Evolutionary conservation across 1,140 invertebrate species (phyloP).

Genomic region (Maconellicoccus hirsutus): DNA sequence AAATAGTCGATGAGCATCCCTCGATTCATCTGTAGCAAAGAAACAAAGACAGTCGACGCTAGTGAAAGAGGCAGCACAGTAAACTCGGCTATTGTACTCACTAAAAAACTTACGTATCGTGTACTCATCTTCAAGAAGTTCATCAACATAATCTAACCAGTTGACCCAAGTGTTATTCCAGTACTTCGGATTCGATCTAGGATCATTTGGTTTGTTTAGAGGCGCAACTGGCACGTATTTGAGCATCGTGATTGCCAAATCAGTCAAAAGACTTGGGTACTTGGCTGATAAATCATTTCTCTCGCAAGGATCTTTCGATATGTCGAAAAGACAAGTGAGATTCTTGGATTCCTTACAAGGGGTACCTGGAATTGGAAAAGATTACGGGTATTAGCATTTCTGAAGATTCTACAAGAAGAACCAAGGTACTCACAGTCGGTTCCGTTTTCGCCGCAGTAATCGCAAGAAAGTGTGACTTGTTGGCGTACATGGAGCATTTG

Average conservation of each 20-base stretch:
- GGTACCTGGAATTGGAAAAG: not conserved
- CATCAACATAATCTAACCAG: slow-evolving; percentile 38
- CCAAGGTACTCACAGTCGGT: too few relatives aligned
- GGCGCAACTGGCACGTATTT: slow-evolving; percentile 38
- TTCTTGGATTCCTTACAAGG: slow-evolving; percentile 13
- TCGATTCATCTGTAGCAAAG: too few relatives aligned
- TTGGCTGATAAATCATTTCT: slow-evolving; percentile 48
- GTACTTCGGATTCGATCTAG: slow-evolving; percentile 40
- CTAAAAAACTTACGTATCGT: too few relatives aligned
- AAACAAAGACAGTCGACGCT: too few relatives aligned
- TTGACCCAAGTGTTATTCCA: slow-evolving; percentile 44
- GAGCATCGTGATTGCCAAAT: slow-evolving; percentile 31
- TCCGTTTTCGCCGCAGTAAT: not conserved
- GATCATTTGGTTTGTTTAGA: slow-evolving; percentile 42
- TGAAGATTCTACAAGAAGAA: too few relatives aligned
- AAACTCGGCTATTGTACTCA: too few relatives aligned
- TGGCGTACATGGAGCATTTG: not conserved
- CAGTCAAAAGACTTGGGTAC: slow-evolving; percentile 38
- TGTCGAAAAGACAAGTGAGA: slow-evolving; percentile 57
- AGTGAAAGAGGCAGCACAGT: too few relatives aligned
- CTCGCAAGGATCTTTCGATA: slow-evolving; percentile 64
- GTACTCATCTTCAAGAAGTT: too few relatives aligned
- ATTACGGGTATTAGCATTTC: too few relatives aligned
- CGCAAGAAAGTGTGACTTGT: not conserved
- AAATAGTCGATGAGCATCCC: too few relatives aligned